Conservation (phyloP, 2,888 invertebrate species). For the Acrobasis consociella region DNA sequence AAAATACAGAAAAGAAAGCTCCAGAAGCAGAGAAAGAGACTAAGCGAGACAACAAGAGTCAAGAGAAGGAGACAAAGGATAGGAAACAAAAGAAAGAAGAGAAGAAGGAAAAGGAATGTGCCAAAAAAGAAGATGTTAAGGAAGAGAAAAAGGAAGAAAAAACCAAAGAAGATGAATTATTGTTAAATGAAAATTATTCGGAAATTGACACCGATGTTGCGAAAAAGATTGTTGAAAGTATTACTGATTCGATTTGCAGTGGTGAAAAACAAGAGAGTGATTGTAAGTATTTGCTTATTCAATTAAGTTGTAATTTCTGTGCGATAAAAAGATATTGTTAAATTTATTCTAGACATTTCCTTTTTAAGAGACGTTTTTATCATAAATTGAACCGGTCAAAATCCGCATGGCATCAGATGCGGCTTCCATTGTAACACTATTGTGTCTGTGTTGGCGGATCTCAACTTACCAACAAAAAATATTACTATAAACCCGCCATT, state of each 20-base stretch:
- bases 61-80: conserved; percentile 56
- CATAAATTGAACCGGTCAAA: too few species aligned
- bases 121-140: conserved; percentile 55
- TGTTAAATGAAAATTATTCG: conserved; percentile 73
- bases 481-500: too few species aligned
- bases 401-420: too few species aligned
- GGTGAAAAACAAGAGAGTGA: conserved; percentile 89
- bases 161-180: conserved; percentile 59
- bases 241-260: conserved; percentile 89
- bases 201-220: conserved; percentile 91
- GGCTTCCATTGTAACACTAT: too few species aligned
- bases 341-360: too few species aligned
- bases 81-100: conserved; percentile 65
- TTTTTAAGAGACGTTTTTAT: too few species aligned
- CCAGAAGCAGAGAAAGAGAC: conserved; percentile 48
- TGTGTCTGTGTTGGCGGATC: too few species aligned
- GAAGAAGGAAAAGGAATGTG: conserved; percentile 55
- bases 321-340: too few species aligned
- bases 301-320: too few species aligned
- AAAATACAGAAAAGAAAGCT: conserved; percentile 54
- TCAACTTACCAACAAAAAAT: too few species aligned
- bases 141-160: conserved; percentile 44
- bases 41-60: conserved; percentile 48
- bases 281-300: conserved; percentile 55
- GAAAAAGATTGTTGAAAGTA: conserved; percentile 95